Percentiles rank a stretch among this genome's conserved stretches.
phyloP scores from a whole-genome alignment of 2,113 vertebrate genomes.

The Trachemys scripta region DNA sequence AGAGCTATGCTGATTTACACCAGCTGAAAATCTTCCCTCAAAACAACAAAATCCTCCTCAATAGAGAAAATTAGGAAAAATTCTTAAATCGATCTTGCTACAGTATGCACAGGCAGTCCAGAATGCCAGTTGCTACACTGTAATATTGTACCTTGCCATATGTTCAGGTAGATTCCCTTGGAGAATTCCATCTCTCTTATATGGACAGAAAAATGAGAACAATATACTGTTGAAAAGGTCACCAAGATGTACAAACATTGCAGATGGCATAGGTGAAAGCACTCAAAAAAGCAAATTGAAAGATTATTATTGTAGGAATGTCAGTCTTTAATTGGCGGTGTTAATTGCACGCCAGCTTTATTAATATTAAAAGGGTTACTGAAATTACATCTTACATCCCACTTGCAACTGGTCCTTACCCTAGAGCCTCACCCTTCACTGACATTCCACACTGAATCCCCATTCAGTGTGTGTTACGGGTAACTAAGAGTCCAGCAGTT shows the following conservation, averaged over 20 bases:
- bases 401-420: slow-evolving; percentile 41
- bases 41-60: slow-evolving; percentile 21
- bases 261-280: slow-evolving; percentile 71
- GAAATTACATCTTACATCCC: slow-evolving; percentile 26
- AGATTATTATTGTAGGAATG: slow-evolving; percentile 35
- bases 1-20: neutral
- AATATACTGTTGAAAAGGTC: slow-evolving; percentile 72
- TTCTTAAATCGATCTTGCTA: neutral
- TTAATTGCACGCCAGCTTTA: slow-evolving; percentile 32
- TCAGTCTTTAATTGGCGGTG: slow-evolving; percentile 53
- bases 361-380: slow-evolving; percentile 67
- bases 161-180: slow-evolving; percentile 61
- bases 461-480: slow-evolving; percentile 11
- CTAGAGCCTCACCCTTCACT: neutral
- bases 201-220: slow-evolving; percentile 60
- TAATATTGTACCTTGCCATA: slow-evolving; percentile 59
- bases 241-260: slow-evolving; percentile 66
- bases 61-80: slow-evolving; percentile 4
- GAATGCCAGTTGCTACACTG: slow-evolving; percentile 55
- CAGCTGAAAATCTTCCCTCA: neutral
- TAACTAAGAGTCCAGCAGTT: neutral
- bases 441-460: neutral
- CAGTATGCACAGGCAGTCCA: slow-evolving; percentile 33
- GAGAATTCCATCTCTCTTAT: slow-evolving; percentile 56
- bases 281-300: slow-evolving; percentile 27